A percentile compares a stretch with the other conserved stretches of the same genome.
Evolutionary conservation across 2,797 vertebrate genomes (phyloP).

Genomic region (Tokudaia tokunoshimensis): DNA sequence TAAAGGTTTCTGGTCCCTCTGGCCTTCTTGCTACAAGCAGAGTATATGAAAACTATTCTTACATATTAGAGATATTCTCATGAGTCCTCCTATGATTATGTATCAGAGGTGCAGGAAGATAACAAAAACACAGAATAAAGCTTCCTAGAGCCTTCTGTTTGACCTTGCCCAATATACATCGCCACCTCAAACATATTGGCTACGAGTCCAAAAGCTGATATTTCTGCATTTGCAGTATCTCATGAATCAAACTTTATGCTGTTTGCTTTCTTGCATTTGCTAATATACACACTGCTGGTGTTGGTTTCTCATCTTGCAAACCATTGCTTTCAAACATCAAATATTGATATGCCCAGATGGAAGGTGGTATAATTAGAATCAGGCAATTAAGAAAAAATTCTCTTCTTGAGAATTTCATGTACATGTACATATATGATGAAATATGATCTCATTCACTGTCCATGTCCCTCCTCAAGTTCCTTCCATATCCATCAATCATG

Average conservation of each 20-base stretch:
- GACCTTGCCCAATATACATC: slow-evolving; percentile 94
- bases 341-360: not conserved
- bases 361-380: not conserved
- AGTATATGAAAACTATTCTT: slow-evolving; percentile 84
- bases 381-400: not conserved
- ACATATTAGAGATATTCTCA: slow-evolving; percentile 91
- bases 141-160: slow-evolving; percentile 93
- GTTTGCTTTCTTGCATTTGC: not conserved
- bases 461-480: not conserved
- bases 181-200: slow-evolving; percentile 84
- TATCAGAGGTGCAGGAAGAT: slow-evolving; percentile 90
- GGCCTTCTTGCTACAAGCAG: slow-evolving; percentile 87
- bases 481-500: not conserved
- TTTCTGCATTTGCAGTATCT: not conserved
- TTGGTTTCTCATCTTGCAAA: not conserved
- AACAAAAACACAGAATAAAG: slow-evolving; percentile 82
- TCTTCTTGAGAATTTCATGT: not conserved
- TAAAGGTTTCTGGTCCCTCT: slow-evolving; percentile 89
- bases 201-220: not conserved
- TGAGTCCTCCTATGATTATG: slow-evolving; percentile 91
- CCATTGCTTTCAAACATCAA: not conserved
- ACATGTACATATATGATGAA: not conserved
- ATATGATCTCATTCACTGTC: not conserved
- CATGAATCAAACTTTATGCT: not conserved
- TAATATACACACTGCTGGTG: not conserved